A percentile compares a stretch with the other conserved stretches of the same genome.
These are phyloP conservation scores for Drosophila athabasca DNA, from an alignment of 1,140 invertebrate species.

Conservation along the genomic window DNA sequence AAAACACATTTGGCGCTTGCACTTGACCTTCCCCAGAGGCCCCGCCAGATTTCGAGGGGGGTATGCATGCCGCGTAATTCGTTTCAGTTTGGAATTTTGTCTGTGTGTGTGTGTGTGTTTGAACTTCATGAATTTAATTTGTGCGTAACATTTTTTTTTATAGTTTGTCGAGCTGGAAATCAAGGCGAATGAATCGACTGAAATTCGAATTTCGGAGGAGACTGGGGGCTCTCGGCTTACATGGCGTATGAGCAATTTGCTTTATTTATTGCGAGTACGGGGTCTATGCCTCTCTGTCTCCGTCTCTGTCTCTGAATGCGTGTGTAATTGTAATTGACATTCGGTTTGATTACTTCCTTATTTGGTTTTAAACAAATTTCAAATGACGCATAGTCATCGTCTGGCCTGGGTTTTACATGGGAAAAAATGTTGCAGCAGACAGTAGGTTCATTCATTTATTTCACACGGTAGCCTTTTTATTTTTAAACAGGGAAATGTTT, in stretches of 20 bases:
- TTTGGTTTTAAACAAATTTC: slow-evolving; percentile 24
- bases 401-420: not conserved
- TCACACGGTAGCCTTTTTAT: too few relatives aligned
- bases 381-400: slow-evolving; percentile 15
- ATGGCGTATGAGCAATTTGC: slow-evolving; percentile 45
- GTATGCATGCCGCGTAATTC: slow-evolving; percentile 41
- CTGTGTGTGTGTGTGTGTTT: slow-evolving; percentile 9
- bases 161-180: slow-evolving; percentile 37
- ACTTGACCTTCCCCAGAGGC: slow-evolving; percentile 43
- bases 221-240: slow-evolving; percentile 32
- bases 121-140: slow-evolving; percentile 51
- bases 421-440: not conserved
- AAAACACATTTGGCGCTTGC: slow-evolving; percentile 53
- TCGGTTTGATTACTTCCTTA: slow-evolving; percentile 45
- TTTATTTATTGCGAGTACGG: slow-evolving; percentile 17
- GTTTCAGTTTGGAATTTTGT: slow-evolving; percentile 39
- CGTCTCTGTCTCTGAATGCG: slow-evolving; percentile 17
- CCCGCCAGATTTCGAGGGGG: not conserved
- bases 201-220: slow-evolving; percentile 35
- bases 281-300: not conserved
- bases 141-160: slow-evolving; percentile 42
- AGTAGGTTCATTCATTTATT: too few relatives aligned
- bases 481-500: too few relatives aligned
- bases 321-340: slow-evolving; percentile 46
- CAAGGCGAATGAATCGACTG: slow-evolving; percentile 47